Base-by-base conservation (phyloP, 2,797 vertebrate genomes). In the Centroberyx gerrardi region DNA sequence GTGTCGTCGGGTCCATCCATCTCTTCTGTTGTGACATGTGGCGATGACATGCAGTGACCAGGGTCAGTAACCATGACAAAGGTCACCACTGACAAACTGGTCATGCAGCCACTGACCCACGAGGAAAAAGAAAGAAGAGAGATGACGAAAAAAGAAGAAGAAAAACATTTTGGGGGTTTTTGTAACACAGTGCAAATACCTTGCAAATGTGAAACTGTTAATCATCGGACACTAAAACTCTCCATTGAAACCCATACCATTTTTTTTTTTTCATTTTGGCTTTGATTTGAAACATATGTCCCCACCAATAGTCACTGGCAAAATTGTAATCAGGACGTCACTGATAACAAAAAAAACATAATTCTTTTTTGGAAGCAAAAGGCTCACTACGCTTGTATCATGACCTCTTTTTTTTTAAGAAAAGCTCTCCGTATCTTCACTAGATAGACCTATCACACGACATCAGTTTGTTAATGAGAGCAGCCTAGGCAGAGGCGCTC, bases 381-480 rank as follows among this genome's bases (percentile, higher is more conserved):
- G 87, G 81, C 87, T 90, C 85, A 90, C 85, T 92, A 85, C 87
- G 87, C 90, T 90, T 83, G 86, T 90, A 88, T 90, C 87, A 13
- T 91, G 92, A 94, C 93, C 93, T 90, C 88, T 90, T 93, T 92
- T 89, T 86, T 81, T 73, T 48, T 44, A 22, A 81, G 86, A 75
- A 85, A 82, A 81, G 88, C 90, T 87, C 83, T 65, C 68, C 56
- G 78, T 88, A 89, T 89, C 89, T 83, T 81, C 65, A 64, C 83
- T 75, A 85, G 90, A 93, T 92, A 92, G 89, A 87, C 87, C 89
- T 93, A 94, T 94, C 92, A 88, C 87, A 86, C 82, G 71, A 88
- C 90, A 94, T 93, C 91, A 79, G 87, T 87, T 80, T 92, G 91
- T 92, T 93, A 94, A 93, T 92, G 90, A 94, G 93, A 92, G 89